These are phyloP conservation scores for Carposina sasakii DNA, from an alignment of 1,140 invertebrate species.

Conservation along the genomic window DNA sequence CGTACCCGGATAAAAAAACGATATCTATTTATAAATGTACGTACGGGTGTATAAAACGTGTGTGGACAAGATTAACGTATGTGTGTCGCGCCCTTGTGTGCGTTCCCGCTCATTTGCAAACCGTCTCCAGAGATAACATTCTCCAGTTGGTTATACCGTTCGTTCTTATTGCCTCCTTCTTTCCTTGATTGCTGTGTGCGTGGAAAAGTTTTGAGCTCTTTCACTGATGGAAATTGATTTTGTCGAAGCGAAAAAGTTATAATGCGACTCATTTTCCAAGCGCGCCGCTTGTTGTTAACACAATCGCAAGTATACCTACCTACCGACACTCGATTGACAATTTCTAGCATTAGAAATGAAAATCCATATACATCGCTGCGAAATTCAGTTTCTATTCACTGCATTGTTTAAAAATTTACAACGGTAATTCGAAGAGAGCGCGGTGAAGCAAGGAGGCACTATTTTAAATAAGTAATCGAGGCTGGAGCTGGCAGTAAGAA, in stretches of 20 bases:
- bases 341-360: conserved; percentile 1
- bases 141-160: conserved; percentile 64
- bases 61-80: conserved; percentile 54
- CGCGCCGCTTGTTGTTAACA: conserved; percentile 6
- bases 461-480: conserved; percentile 39
- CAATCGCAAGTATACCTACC: no score
- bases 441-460: conserved; percentile 19
- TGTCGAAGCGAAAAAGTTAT: conserved; percentile 52
- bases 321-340: no score
- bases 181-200: conserved; percentile 62
- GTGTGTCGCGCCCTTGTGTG: conserved; percentile 43
- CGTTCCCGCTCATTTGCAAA: conserved; percentile 68
- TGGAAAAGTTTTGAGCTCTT: conserved; percentile 54
- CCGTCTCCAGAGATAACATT: conserved; percentile 69
- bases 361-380: no score
- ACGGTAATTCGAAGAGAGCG: conserved; percentile 22
- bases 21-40: conserved; percentile 72
- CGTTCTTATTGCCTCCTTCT: conserved; percentile 66
- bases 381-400: conserved; percentile 15
- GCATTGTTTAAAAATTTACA: conserved; percentile 29
- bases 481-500: not conserved
- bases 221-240: conserved; percentile 56
- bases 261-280: conserved; percentile 32
- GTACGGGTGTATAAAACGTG: conserved; percentile 48
- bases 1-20: conserved; percentile 68